phyloP scores from a whole-genome alignment of 2,888 invertebrate genomes.

The Drosophila conformis region DNA sequence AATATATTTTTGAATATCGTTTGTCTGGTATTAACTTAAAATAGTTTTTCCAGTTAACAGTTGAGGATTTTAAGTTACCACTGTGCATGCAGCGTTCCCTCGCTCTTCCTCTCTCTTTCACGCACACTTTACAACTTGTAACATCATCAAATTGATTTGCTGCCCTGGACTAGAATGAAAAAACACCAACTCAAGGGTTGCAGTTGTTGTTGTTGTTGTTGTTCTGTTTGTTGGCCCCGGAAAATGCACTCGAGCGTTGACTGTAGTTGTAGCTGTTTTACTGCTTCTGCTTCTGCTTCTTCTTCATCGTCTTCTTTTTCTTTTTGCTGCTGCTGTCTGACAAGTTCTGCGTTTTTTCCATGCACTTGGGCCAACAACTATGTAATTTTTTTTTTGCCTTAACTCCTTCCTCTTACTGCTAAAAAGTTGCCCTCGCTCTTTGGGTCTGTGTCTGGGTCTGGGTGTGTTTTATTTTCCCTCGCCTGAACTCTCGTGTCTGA shows the following conservation, averaged over 20 bases:
- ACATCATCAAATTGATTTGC: conserved; percentile 65
- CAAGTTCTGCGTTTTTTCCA: conserved; percentile 70
- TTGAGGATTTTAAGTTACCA: background rate
- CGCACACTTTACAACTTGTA: conserved; percentile 47
- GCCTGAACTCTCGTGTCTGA: conserved; percentile 45
- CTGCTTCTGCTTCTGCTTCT: conserved; percentile 36
- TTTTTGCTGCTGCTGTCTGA: conserved; percentile 66
- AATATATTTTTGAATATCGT: background rate
- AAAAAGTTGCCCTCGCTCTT: conserved; percentile 16
- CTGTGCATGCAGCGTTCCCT: conserved; percentile 14
- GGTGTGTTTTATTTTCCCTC: conserved; percentile 21
- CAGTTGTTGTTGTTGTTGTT: conserved; percentile 44
- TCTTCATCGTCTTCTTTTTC: conserved; percentile 24
- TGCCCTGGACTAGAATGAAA: conserved; percentile 53
- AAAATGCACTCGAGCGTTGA: conserved; percentile 78
- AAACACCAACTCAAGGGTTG: conserved; percentile 53
- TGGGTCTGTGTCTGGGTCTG: conserved; percentile 56
- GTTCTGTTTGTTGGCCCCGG: conserved; percentile 69
- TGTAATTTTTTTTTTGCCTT: conserved; percentile 5
- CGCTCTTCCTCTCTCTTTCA: background rate
- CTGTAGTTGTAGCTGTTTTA: conserved; percentile 55
- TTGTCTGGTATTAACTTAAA: background rate
- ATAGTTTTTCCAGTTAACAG: background rate
- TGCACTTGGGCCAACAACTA: conserved; percentile 50
- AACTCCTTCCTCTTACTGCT: conserved; percentile 8